Base-by-base conservation (phyloP, 2,888 invertebrate species). In the Hipparchia semele region DNA sequence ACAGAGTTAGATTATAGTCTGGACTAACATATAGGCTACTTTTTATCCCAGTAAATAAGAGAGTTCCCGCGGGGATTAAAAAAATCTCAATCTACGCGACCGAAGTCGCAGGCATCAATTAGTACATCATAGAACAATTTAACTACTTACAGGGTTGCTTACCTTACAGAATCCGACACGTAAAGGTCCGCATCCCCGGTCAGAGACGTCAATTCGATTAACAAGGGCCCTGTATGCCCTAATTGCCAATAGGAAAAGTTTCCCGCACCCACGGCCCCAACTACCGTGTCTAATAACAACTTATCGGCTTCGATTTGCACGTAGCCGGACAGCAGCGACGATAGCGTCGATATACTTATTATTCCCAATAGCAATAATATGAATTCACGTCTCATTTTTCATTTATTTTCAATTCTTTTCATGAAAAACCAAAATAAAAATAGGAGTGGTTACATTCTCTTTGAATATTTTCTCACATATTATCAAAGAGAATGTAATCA, bases 161-260 rank as follows among this genome's bases (percentile, higher is more conserved):
- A 92, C 93, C 92, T 89, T 65, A 87, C 77, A 53, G 82, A 85
- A 77, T 93, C 92, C 2, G 92, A 86, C 0, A 94, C 88, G 69
- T 92, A 94, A 8, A 94, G 84, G 73, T 94, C 94, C 0, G 93
- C 94, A 72, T 94, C 94, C 2, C 94, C 94, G 0, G 84, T 77
- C 53, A 91, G 13, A 2, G 92, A 90, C 0, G 86, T 90, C 9
- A 94, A 71, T 79, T 93, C 92, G 0, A 94, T 85, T 46, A 89
- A 72, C 58, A 94, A 66, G 13, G 89, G 90, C 1, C 94, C 93
- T 0, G 80, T 80, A 58, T 93, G 90, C 0, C 89, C 90, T 8
- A 92, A 80, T 80, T 92, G 92, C 94, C 93, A 94, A 72, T 91
- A 94, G 0, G 94, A 91, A 77, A 92, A 92, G 82, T 93, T 93